Conservation (phyloP, 2,113 vertebrate species). For the Eurypyga helias region DNA sequence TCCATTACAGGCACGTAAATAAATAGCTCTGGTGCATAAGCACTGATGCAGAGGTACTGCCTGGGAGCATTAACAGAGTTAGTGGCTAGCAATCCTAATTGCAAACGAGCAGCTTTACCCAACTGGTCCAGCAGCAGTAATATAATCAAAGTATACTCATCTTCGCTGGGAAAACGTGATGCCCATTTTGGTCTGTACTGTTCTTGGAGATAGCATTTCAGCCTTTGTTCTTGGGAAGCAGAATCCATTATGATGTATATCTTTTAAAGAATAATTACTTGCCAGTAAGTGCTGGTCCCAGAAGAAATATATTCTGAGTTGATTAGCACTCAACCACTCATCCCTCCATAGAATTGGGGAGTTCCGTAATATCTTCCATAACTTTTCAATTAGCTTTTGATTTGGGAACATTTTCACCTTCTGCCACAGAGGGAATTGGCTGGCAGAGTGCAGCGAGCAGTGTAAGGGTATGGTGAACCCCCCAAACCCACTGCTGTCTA, state of each 20-base stretch:
- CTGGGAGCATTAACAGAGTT: neutral
- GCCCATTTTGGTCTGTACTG: neutral
- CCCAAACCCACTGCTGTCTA: neutral
- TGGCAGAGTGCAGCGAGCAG: neutral
- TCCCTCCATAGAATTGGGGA: neutral
- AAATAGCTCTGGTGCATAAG: neutral
- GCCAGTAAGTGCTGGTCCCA: neutral
- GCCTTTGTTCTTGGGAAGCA: constrained; percentile 17
- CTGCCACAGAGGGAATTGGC: neutral
- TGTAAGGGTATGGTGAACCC: neutral
- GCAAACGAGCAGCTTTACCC: neutral
- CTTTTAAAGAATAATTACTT: constrained; percentile 43
- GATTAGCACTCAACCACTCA: neutral
- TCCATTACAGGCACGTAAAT: neutral
- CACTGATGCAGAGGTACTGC: neutral
- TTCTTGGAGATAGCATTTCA: neutral
- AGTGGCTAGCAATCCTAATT: neutral
- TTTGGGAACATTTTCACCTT: neutral
- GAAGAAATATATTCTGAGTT: constrained; percentile 27
- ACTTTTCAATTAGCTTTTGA: neutral
- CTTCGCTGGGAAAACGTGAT: neutral
- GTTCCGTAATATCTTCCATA: neutral
- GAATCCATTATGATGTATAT: neutral
- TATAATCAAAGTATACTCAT: neutral
- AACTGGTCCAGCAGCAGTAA: neutral